Evolutionary conservation across 2,888 invertebrate genomes (phyloP), one percentile per base, ranked within the genome.

Genomic region (Bombylius discolor): DNA sequence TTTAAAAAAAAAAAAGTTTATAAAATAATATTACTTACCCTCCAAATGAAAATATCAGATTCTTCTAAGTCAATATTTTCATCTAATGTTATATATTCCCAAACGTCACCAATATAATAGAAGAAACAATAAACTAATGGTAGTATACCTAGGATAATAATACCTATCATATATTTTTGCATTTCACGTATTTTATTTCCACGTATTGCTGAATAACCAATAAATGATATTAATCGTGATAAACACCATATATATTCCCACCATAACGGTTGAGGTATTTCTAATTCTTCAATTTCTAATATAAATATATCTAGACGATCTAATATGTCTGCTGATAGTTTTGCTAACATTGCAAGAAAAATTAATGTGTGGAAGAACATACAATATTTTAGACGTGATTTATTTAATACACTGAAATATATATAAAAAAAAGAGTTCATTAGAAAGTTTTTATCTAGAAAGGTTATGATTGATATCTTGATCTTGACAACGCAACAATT

Each of bases 161-260:
- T 81, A n/a, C 92, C 90, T 61, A 87, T 81, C 75, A 92, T 83
- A 68, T 90, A 94, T 64, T 84, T 81, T 64, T 85, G 79, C 74
- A 93, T 81, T 50, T 84, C 81, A 56, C 80, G 79, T 53, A 87
- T 80, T 68, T 85, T 85, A 76, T 96, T 97, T 63, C 83, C 85
- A 65, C 90, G 85, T 62, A 91, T 83, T 46, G 96, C 90, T 42
- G 89, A 83, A 53, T 95, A 77, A 6, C 90, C 95, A 57, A 94
- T 76, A 72, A 94, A 85, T 13, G 91, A 89, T 46, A 90, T 79
- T 42, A 91, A 72, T 56, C 94, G 76, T 64, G 94, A 93, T 32
- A 84, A 74, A 63, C 90, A 84, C 95, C 96, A 97, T 65, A 89
- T 81, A 73, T 93, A 96, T 74, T 97, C 96, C 96, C 96, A 97